phyloP scores from a whole-genome alignment of 2,888 invertebrate genomes.

The Odontocolon sp. region DNA sequence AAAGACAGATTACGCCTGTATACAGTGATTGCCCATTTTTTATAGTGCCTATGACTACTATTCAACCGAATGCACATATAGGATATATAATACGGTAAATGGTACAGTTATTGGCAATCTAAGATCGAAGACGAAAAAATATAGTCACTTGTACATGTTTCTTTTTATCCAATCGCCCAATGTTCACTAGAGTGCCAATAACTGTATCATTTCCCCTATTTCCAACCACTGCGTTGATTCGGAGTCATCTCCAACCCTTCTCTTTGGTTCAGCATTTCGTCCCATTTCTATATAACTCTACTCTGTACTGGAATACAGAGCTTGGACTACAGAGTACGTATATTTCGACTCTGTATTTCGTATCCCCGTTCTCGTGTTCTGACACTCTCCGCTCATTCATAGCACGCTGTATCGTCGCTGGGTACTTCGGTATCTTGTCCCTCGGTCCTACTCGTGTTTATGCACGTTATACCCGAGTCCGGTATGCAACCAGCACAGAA shows the following conservation, averaged over 20 bases:
- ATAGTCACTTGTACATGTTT: no score
- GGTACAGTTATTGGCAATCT: no score
- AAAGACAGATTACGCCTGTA: no score
- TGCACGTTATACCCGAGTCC: slow-evolving; percentile 29
- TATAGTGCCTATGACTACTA: no score
- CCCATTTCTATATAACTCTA: slow-evolving; percentile 5
- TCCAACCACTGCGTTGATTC: no score
- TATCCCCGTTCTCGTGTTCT: neutral
- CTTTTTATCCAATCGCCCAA: no score
- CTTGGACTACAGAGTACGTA: neutral
- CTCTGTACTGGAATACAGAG: neutral
- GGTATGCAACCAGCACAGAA: slow-evolving; percentile 29
- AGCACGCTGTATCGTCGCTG: slow-evolving; percentile 17
- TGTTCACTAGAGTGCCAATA: no score
- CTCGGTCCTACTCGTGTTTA: slow-evolving; percentile 37
- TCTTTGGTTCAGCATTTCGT: neutral
- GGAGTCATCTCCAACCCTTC: neutral
- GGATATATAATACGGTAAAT: no score
- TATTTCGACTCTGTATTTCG: neutral
- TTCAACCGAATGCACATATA: neutral
- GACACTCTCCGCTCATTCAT: slow-evolving; percentile 26
- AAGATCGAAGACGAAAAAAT: no score
- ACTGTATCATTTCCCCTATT: no score
- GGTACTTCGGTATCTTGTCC: slow-evolving; percentile 38
- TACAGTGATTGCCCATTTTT: no score